Evolutionary conservation across 2,797 vertebrate species (phyloP), one percentile per base, ranked within the genome.

Genomic region (Rhinichthys osculus): DNA sequence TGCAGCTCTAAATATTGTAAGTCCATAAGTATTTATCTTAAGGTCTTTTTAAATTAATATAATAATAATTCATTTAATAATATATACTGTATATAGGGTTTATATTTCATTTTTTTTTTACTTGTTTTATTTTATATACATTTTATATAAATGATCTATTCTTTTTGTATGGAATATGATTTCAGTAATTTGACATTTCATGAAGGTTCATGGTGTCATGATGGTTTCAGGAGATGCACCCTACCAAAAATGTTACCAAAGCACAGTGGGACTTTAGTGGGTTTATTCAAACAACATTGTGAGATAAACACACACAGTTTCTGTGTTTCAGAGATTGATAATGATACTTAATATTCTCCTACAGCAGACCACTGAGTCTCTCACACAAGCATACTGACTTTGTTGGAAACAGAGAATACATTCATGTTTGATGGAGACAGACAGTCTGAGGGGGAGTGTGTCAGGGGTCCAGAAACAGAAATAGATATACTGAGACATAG

Each of bases 401-500:
- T 83, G 44, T 69, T 73, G 21, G 35, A 78, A 86, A 90, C 88
- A 91, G 80, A 69, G 78, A 69, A 76, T 84, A 87, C 57, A 88
- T 88, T 87, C 85, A 87, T 84, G 81, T 82, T 79, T 66, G 57
- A 71, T 69, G 62, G 79, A 80, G 85, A 85, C 88, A 85, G 83
- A 81, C 81, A 85, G 85, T 83, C 83, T 82, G 69, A 82, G 81
- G 71, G 85, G 85, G 83, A 88, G 85, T 84, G 21, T 87, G 80
- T 85, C 78, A 73, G 78, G 72, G 85, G 83, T 78, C 83, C 44
- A 86, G 85, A 85, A 88, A 66, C 67, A 82, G 74, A 57, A 78
- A 84, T 42, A 88, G 87, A 87, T 83, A 88, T 64, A 84, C 67
- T 83, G 81, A 76, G 74, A 71, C 66, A 86, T 40, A 70, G 52